Conservation (phyloP, 2,113 vertebrate species). For the Murina feae region DNA sequence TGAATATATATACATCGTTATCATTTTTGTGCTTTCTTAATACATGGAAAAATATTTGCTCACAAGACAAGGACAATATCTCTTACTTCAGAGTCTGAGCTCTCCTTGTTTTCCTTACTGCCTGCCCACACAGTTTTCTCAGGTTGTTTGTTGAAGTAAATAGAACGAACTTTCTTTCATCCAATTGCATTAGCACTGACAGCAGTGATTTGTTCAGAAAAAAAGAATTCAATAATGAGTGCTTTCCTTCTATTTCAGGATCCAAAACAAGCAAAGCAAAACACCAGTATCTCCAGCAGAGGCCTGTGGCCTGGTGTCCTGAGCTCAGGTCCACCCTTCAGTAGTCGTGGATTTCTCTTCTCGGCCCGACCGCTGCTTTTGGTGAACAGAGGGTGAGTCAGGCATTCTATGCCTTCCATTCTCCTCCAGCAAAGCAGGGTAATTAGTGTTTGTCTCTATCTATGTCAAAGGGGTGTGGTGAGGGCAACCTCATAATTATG, state of each 20-base stretch:
- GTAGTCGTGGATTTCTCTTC: neutral
- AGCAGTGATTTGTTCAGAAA: neutral
- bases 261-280: neutral
- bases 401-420: neutral
- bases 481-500: conserved; percentile 34
- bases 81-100: neutral
- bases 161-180: neutral
- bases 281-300: neutral
- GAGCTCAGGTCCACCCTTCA: neutral
- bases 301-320: neutral
- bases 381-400: neutral
- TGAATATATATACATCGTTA: neutral
- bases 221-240: neutral
- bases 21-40: neutral
- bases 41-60: neutral
- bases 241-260: neutral
- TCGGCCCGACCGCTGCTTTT: neutral
- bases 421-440: neutral
- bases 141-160: conserved; percentile 33
- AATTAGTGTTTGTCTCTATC: conserved; percentile 6
- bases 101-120: neutral
- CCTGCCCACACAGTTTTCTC: neutral
- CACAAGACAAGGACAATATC: neutral
- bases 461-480: neutral
- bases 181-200: neutral